These are phyloP conservation scores for Scaptomyza graminum DNA, from an alignment of 1,140 invertebrate genomes.

Conservation along the genomic window DNA sequence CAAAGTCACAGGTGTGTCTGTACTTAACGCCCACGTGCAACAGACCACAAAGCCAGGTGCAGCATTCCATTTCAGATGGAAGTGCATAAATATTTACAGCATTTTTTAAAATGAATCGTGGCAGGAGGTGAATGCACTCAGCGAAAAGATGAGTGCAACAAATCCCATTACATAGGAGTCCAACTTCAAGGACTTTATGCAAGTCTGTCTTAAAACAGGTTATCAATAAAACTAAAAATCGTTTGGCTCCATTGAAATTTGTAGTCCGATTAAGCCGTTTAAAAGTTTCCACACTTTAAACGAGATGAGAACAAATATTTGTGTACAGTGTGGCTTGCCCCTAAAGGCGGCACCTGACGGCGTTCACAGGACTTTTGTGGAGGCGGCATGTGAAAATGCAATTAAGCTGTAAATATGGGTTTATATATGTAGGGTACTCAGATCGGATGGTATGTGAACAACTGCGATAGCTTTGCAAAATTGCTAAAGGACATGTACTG, in stretches of 20 bases:
- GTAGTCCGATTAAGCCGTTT: neutral
- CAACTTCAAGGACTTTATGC: too few species aligned
- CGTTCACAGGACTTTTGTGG: constrained; percentile 53
- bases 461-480: constrained; percentile 17
- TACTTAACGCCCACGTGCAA: constrained; percentile 36
- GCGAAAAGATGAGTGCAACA: constrained; percentile 4
- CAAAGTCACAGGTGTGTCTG: constrained; percentile 29
- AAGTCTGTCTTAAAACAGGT: too few species aligned
- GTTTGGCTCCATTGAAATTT: neutral
- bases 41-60: neutral
- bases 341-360: constrained; percentile 53
- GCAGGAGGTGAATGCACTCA: constrained; percentile 29
- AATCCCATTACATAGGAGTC: too few species aligned
- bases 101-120: constrained; percentile 74
- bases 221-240: neutral
- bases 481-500: constrained; percentile 19
- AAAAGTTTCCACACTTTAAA: neutral
- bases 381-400: constrained; percentile 75
- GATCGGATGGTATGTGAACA: constrained; percentile 22
- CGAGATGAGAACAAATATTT: constrained; percentile 2
- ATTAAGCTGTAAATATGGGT: constrained; percentile 71
- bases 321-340: constrained; percentile 18
- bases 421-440: constrained; percentile 13
- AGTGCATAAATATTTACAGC: constrained; percentile 74
- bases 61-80: neutral